Conservation (phyloP, 2,113 vertebrate species). For the Passer domesticus region DNA sequence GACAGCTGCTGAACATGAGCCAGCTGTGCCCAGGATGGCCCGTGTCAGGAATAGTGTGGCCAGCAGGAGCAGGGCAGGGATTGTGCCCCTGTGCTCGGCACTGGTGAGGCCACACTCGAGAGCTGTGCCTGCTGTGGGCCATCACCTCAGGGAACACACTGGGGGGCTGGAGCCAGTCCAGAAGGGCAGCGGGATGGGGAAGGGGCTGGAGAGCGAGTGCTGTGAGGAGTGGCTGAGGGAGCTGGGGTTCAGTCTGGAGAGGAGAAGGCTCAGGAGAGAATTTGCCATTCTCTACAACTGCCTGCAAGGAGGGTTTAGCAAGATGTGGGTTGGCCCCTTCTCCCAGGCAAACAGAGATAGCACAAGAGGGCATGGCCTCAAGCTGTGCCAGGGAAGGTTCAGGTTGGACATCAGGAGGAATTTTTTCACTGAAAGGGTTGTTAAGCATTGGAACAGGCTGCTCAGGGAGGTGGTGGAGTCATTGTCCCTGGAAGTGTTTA, state of each 20-base stretch:
- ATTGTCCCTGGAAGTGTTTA: not conserved
- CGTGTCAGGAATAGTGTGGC: not conserved
- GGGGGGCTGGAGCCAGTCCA: rapidly evolving
- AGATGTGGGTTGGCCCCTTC: not conserved
- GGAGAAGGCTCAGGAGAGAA: not conserved
- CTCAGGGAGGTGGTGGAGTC: not conserved
- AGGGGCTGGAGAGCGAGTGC: not conserved
- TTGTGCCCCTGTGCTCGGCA: not conserved
- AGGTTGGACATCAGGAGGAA: not conserved
- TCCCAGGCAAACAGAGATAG: not conserved
- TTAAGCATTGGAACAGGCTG: not conserved
- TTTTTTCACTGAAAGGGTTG: not conserved
- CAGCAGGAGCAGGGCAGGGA: not conserved
- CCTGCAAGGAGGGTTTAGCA: not conserved
- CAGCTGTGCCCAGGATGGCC: not conserved
- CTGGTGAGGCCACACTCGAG: not conserved
- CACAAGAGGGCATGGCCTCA: not conserved
- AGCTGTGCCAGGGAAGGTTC: not conserved
- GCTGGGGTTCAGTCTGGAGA: not conserved
- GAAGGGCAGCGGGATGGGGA: not conserved
- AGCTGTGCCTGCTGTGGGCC: not conserved
- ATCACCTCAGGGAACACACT: not conserved
- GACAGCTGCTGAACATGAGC: not conserved
- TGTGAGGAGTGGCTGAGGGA: not conserved
- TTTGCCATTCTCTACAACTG: not conserved